Base-by-base conservation (phyloP, 2,888 invertebrate genomes). In the Acholoe squamosa region DNA sequence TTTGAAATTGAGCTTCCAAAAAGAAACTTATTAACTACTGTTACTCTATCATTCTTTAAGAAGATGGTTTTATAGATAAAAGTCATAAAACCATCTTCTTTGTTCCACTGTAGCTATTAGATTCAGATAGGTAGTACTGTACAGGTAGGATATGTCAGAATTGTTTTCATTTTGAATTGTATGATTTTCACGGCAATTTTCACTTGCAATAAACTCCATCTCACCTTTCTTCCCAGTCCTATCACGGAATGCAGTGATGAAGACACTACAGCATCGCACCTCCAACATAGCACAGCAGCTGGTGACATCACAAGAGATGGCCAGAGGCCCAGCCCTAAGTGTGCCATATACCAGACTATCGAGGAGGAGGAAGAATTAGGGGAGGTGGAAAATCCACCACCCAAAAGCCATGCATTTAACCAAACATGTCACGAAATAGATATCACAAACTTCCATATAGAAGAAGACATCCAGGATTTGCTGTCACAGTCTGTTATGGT, bases 191-290 rank as follows among this genome's bases (percentile, higher is more conserved):
- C n/a, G n/a, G n/a, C n/a, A n/a, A n/a, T n/a, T n/a, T n/a, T n/a
- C n/a, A n/a, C n/a, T n/a, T n/a, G n/a, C n/a, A n/a, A n/a, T n/a
- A n/a, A n/a, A n/a, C n/a, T n/a, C n/a, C n/a, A n/a, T n/a, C n/a
- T 54, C 16, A 76, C 71, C 71, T 89, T 90, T 14, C n/a, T 34
- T 91, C 92, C n/a, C 92, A 95, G 95, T 86, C 95, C 95, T 0
- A 95, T 95, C 89, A 94, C 94, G 93, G 95, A 95, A 90, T 94
- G 94, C 7, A 94, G 94, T 84, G 93, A 93, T n/a, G 95, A 95
- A 56, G 90, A 86, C 67, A 43, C 51, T 52, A 89, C 51, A 25
- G 91, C 84, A 14, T 51, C 33, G 33, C 67, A 61, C 67, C 33
- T 33, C 0, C 71, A 51, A 3, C 71, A 71, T 1, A 28, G 14